phyloP scores from a whole-genome alignment of 2,888 invertebrate genomes.

The Cabera pusaria region DNA sequence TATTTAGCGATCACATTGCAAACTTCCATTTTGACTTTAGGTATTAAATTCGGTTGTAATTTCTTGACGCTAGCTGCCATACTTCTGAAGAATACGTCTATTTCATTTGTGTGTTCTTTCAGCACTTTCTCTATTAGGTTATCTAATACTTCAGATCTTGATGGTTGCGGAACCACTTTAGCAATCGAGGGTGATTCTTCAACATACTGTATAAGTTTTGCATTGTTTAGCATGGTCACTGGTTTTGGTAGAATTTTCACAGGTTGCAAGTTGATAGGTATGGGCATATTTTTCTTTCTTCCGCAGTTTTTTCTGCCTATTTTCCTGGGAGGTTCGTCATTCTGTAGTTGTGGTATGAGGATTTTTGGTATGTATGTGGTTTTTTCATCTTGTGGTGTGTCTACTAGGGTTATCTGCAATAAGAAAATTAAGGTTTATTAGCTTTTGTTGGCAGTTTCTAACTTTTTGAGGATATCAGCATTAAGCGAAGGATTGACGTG shows the following conservation, averaged over 20 bases:
- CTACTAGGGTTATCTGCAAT: constrained; percentile 74
- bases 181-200: constrained; percentile 55
- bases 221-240: constrained; percentile 59
- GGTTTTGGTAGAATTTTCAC: constrained; percentile 77
- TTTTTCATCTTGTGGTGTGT: constrained; percentile 48
- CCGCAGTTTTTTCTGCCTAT: constrained; percentile 56
- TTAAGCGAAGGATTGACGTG: too few relatives aligned
- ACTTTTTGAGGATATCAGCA: too few relatives aligned
- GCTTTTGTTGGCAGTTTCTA: too few relatives aligned
- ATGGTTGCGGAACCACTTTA: constrained; percentile 31
- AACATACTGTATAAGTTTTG: constrained; percentile 63
- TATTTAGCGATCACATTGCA: constrained; percentile 79
- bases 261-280: constrained; percentile 59
- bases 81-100: constrained; percentile 75
- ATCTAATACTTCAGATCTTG: constrained; percentile 63
- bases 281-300: constrained; percentile 58
- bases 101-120: constrained; percentile 75
- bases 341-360: constrained; percentile 41
- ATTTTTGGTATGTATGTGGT: constrained; percentile 46
- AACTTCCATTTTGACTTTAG: constrained; percentile 79
- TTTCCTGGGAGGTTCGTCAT: constrained; percentile 56
- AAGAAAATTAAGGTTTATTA: constrained; percentile 1
- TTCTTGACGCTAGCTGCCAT: constrained; percentile 80
- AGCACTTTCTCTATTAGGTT: constrained; percentile 72
- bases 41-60: constrained; percentile 73